Evolutionary conservation across 2,113 vertebrate genomes (phyloP).

Genomic region (Vulpes vulpes): DNA sequence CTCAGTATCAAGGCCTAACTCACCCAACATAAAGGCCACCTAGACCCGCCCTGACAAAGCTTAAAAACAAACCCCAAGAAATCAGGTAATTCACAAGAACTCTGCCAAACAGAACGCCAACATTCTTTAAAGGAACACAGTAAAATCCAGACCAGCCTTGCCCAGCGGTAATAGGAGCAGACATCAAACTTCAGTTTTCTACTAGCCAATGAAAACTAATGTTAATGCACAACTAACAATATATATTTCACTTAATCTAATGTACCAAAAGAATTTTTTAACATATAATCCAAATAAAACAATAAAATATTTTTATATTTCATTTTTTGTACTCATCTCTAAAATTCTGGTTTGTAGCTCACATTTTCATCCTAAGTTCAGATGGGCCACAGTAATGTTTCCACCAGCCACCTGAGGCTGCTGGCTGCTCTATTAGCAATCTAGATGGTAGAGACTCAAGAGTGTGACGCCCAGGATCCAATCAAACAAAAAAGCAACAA

Average conservation of each 20-base stretch:
- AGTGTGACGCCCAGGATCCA: rapidly evolving
- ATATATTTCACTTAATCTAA: background rate
- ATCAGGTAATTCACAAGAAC: background rate
- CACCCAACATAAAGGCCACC: background rate
- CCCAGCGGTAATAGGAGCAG: background rate
- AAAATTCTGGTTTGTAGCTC: background rate
- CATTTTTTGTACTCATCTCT: background rate
- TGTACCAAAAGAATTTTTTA: background rate
- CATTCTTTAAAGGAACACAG: background rate
- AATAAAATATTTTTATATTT: rapidly evolving
- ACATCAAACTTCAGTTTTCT: background rate
- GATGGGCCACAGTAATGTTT: background rate
- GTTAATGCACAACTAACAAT: rapidly evolving
- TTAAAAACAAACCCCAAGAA: too few relatives aligned
- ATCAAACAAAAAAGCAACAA: background rate
- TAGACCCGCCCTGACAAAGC: background rate
- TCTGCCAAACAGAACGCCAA: background rate
- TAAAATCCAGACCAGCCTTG: background rate
- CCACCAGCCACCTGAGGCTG: background rate
- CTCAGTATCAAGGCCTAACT: background rate
- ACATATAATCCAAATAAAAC: background rate
- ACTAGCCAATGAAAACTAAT: background rate
- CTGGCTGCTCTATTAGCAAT: background rate
- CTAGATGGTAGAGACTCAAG: rapidly evolving
- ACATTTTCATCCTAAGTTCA: too few relatives aligned